Base-by-base conservation (phyloP, 2,113 vertebrate genomes). In the Microtus montanus region DNA sequence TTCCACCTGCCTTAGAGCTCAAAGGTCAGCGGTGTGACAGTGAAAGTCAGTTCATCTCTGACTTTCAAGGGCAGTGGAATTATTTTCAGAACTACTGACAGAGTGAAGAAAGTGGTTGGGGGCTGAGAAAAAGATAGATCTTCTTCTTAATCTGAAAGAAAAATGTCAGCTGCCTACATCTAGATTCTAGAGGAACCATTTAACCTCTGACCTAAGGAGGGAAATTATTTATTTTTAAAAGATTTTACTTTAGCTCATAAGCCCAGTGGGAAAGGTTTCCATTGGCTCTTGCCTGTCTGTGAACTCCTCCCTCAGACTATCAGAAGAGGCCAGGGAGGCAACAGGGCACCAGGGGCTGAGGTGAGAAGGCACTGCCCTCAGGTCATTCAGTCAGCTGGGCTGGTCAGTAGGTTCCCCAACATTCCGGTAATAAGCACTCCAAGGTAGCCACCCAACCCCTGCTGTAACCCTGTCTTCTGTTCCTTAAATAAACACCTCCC, bases 401-500 rank as follows among this genome's bases (percentile, higher is more conserved):
- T 70, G 33, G 68, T 70, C 33, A 14, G 33, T 70, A 0, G 7
- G 33, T 19, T n/a, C 28, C 33, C 66, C 74, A 41, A 1, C 10
- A 64, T 0, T 22, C 52, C 2, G 0, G 26, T 22, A 13, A 68
- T 20, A 20, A 0, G 24, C 5, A 9, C 20, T 83, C 19, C 79
- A 52, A 14, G 78, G 64, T 74, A 52, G 61, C 66, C 9, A 6
- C 33, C 80, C 71, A 68, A 77, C 13, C 22, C 38, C 78, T 87
- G 33, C 68, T 86, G 84, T 58, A 41, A 89, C 89, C 92, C 91
- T 90, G 93, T 92, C 89, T 95, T 87, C 94, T 87, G 90, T 7
- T n/a, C 74, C 86, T 91, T 38, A 68, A 63, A 61, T 78, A 5
- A 91, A 82, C 92, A 74, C 74, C 54, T 71, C 70, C 35, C 91